Conservation (phyloP, 1,140 invertebrate species). For the Lanistes nyassanus region DNA sequence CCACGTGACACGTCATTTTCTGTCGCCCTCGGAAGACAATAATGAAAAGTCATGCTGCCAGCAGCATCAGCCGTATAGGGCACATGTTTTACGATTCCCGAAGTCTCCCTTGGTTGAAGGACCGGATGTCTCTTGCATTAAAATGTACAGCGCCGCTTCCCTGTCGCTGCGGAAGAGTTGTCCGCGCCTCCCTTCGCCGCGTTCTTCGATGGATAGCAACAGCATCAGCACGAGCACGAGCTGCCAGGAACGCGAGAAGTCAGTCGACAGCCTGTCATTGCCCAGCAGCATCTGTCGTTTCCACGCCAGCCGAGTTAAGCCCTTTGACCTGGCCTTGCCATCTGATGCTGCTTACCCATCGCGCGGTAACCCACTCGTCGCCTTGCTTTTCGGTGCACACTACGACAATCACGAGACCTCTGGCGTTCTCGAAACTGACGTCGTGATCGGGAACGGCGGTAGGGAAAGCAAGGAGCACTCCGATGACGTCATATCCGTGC, state of each 20-base stretch:
- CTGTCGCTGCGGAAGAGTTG: conserved; percentile 24
- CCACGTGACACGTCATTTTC: background rate
- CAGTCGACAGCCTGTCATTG: conserved; percentile 29
- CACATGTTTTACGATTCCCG: background rate
- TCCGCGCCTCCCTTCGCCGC: conserved; percentile 20
- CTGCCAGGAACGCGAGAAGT: conserved; percentile 7
- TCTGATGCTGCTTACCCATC: conserved; percentile 21
- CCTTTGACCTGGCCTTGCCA: conserved; percentile 15
- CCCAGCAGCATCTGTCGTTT: conserved; percentile 42
- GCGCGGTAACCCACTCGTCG: background rate
- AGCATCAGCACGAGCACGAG: conserved; percentile 5
- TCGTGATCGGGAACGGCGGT: background rate
- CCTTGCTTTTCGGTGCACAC: background rate
- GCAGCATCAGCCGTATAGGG: background rate
- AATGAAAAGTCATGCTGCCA: background rate
- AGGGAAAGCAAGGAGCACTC: conserved; percentile 29
- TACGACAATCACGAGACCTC: background rate
- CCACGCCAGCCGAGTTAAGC: conserved; percentile 32
- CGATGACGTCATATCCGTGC: conserved; percentile 38
- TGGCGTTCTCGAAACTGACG: conserved; percentile 10
- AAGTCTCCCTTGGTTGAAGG: background rate
- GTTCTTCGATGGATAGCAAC: conserved; percentile 21
- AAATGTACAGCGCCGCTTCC: conserved; percentile 21
- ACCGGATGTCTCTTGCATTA: conserved; percentile 22
- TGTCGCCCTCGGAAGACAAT: background rate